phyloP scores from a whole-genome alignment of 2,113 vertebrate genomes.

The Forbesichthys agassizii region DNA sequence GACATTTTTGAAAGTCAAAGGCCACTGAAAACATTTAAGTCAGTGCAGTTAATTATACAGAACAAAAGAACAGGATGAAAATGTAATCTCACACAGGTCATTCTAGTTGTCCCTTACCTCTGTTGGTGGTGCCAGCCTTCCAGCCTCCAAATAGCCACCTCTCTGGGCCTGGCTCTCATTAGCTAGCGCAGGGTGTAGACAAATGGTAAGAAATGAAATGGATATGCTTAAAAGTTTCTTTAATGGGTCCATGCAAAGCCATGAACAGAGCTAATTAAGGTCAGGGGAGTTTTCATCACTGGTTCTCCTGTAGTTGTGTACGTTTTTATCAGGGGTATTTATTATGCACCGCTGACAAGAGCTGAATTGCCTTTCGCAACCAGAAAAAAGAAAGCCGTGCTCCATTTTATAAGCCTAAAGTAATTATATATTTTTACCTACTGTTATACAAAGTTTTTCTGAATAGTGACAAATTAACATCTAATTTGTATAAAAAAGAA shows the following conservation, averaged over 20 bases:
- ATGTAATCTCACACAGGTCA: slow-evolving; percentile 41
- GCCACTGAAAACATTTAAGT: slow-evolving; percentile 18
- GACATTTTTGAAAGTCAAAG: slow-evolving; percentile 46
- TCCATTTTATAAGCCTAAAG: slow-evolving; percentile 16
- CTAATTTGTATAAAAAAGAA: not conserved
- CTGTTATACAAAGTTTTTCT: slow-evolving; percentile 6
- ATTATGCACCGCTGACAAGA: slow-evolving; percentile 47
- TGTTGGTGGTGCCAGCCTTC: slow-evolving; percentile 27
- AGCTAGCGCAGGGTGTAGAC: slow-evolving; percentile 55
- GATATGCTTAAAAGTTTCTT: slow-evolving; percentile 71
- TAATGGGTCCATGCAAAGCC: slow-evolving; percentile 73
- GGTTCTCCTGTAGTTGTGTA: slow-evolving; percentile 52
- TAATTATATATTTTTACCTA: slow-evolving; percentile 49
- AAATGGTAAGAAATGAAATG: slow-evolving; percentile 74
- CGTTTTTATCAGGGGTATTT: slow-evolving; percentile 64
- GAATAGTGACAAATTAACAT: not conserved
- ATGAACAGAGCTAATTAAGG: slow-evolving; percentile 74
- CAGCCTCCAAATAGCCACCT: slow-evolving; percentile 21
- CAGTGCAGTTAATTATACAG: slow-evolving; percentile 44
- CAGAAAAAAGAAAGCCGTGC: slow-evolving; percentile 33
- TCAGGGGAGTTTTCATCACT: slow-evolving; percentile 68
- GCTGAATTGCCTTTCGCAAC: slow-evolving; percentile 32
- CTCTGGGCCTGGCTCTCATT: slow-evolving; percentile 61
- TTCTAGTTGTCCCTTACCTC: slow-evolving; percentile 27
- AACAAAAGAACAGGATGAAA: slow-evolving; percentile 29